Percentiles rank a stretch among this genome's conserved stretches.
Conservation (phyloP, 2,888 invertebrate genomes). For the Gnatocerus cornutus region DNA sequence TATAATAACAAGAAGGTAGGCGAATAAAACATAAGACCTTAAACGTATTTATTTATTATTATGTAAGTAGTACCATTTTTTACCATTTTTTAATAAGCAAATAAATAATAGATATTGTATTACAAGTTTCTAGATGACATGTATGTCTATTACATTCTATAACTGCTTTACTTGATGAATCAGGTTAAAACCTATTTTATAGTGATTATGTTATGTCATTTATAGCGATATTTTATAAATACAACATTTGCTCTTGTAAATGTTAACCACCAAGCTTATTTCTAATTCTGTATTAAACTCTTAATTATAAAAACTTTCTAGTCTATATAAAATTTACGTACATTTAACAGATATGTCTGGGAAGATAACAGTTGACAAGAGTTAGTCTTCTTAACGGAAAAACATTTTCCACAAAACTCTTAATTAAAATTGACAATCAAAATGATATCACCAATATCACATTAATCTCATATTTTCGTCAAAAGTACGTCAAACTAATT, state of each 20-base stretch:
- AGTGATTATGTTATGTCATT: conserved; percentile 13
- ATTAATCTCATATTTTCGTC: conserved; percentile 23
- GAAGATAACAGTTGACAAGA: conserved; percentile 27
- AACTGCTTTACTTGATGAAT: too few species aligned
- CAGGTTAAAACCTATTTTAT: neutral
- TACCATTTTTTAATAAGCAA: too few species aligned
- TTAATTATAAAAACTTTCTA: conserved; percentile 38
- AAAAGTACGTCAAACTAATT: conserved; percentile 18
- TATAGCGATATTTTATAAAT: neutral
- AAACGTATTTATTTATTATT: too few species aligned
- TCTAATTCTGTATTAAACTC: conserved; percentile 22
- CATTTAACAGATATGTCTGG: conserved; percentile 41
- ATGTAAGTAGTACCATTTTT: too few species aligned
- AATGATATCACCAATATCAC: conserved; percentile 31
- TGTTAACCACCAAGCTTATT: conserved; percentile 15
- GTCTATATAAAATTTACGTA: conserved; percentile 42
- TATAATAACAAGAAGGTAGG: too few species aligned
- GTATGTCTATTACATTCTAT: too few species aligned
- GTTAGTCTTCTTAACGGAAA: neutral
- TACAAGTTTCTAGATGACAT: too few species aligned
- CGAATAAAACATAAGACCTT: too few species aligned
- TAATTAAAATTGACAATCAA: conserved; percentile 2
- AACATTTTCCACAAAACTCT: neutral
- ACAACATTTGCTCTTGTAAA: neutral
- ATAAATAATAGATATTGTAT: too few species aligned